phyloP scores from a whole-genome alignment of 2,888 invertebrate genomes.

The Ormyrus thymus region DNA sequence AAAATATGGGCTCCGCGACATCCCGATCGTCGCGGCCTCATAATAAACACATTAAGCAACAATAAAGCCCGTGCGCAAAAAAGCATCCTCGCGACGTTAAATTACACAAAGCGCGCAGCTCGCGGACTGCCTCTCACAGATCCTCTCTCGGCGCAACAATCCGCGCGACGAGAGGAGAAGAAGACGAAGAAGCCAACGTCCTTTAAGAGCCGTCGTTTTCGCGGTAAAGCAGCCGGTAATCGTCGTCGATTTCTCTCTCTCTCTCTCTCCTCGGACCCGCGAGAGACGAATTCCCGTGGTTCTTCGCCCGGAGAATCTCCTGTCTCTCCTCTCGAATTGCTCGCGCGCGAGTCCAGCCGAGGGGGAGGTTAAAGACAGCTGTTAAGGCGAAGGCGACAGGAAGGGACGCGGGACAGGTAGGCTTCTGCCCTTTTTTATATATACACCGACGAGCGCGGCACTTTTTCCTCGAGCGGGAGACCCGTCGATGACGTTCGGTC shows the following conservation, averaged over 20 bases:
- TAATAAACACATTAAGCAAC: conserved; percentile 18
- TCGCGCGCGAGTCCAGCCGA: conserved; percentile 1
- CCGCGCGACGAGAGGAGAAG: too few species aligned
- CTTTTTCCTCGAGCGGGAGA: not conserved
- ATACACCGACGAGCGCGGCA: not conserved
- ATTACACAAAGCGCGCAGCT: conserved; percentile 31
- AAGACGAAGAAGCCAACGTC: conserved; percentile 37
- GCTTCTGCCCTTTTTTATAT: not conserved
- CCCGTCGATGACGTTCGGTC: too few species aligned
- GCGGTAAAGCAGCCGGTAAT: conserved; percentile 45
- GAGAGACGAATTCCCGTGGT: conserved; percentile 44
- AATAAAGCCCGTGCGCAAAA: not conserved
- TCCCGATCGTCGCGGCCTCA: not conserved
- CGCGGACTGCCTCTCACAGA: not conserved
- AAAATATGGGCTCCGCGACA: not conserved
- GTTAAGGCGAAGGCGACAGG: conserved; percentile 16
- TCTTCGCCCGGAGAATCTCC: not conserved
- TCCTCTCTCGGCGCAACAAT: too few species aligned
- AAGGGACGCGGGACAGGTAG: not conserved
- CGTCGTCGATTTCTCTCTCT: conserved; percentile 35
- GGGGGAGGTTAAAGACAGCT: conserved; percentile 37
- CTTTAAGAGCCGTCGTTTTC: conserved; percentile 45
- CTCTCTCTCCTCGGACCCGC: conserved; percentile 6
- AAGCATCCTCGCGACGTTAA: not conserved
- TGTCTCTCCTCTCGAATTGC: conserved; percentile 7